These are phyloP conservation scores for Pyrochroa serraticornis DNA, from an alignment of 2,888 invertebrate species.

Conservation along the genomic window DNA sequence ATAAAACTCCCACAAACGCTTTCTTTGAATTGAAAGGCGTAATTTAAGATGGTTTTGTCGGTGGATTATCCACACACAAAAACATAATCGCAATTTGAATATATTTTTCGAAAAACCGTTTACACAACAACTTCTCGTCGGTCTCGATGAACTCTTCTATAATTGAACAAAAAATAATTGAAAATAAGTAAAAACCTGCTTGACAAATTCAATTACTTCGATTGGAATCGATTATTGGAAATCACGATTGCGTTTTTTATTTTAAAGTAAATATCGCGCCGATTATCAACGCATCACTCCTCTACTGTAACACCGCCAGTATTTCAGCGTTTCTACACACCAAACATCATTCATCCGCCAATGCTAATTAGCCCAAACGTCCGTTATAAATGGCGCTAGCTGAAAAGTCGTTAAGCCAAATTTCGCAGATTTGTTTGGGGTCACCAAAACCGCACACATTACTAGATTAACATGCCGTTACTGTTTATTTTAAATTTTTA, in stretches of 20 bases:
- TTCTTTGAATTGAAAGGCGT: slow-evolving; percentile 23
- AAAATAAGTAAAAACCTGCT: slow-evolving; percentile 18
- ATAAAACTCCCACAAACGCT: slow-evolving; percentile 33
- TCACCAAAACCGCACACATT: too few relatives aligned
- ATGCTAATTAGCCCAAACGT: slow-evolving; percentile 1
- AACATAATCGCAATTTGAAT: slow-evolving; percentile 24
- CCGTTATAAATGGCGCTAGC: too few relatives aligned
- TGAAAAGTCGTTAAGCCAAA: too few relatives aligned
- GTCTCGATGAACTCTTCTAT: not conserved
- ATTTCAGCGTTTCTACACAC: not conserved
- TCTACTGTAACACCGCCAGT: not conserved
- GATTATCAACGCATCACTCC: slow-evolving; percentile 26
- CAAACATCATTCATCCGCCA: not conserved
- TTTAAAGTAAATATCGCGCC: slow-evolving; percentile 28
- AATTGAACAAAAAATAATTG: slow-evolving; percentile 22
- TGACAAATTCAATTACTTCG: slow-evolving; percentile 28
- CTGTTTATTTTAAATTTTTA: too few relatives aligned
- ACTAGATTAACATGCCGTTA: too few relatives aligned
- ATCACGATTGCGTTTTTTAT: slow-evolving; percentile 26
- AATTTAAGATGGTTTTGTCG: slow-evolving; percentile 25
- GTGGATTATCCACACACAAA: slow-evolving; percentile 24
- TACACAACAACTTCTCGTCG: slow-evolving; percentile 1
- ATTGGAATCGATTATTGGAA: slow-evolving; percentile 31
- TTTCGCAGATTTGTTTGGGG: too few relatives aligned
- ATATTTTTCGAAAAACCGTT: slow-evolving; percentile 7